Conservation (phyloP, 2,797 vertebrate genomes). For the Lerista edwardsae region DNA sequence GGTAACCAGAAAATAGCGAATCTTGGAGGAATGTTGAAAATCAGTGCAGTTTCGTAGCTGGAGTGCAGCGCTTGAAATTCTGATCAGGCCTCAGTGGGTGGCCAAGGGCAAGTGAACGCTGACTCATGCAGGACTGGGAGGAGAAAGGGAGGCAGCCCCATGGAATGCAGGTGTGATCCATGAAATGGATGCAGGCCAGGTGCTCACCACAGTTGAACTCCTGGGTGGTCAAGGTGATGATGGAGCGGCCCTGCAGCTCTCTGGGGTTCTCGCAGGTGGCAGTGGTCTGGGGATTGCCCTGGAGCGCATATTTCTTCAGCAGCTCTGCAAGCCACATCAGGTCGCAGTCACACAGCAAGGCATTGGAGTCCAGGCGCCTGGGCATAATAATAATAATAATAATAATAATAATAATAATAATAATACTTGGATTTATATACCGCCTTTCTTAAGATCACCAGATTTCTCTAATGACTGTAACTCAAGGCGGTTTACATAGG, state of each 20-base stretch:
- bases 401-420: too few species aligned
- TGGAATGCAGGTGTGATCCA: not conserved
- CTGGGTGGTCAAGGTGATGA: slow-evolving; percentile 55
- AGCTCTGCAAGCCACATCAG: slow-evolving; percentile 74
- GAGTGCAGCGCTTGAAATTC: not conserved
- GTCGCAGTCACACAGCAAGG: slow-evolving; percentile 71
- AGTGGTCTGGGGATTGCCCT: slow-evolving; percentile 66
- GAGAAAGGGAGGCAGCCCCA: not conserved
- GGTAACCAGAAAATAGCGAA: too few species aligned
- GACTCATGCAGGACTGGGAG: not conserved
- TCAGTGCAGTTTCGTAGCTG: not conserved
- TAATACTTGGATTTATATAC: too few species aligned
- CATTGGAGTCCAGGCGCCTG: slow-evolving; percentile 76
- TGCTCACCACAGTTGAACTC: slow-evolving; percentile 72
- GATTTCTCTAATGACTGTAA: too few species aligned
- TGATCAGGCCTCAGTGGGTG: not conserved
- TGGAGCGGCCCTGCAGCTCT: slow-evolving; percentile 68
- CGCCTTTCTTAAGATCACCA: too few species aligned
- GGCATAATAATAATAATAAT: too few species aligned
- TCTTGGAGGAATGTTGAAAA: not conserved
- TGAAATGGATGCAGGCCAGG: too few species aligned
- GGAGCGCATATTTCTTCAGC: slow-evolving; percentile 47
- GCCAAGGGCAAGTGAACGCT: too few species aligned
- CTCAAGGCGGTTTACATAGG: too few species aligned
- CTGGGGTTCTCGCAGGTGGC: slow-evolving; percentile 72